Percentiles rank a stretch among this genome's conserved stretches.
Evolutionary conservation across 2,888 invertebrate species (phyloP).

Genomic region (Tachina grossa): DNA sequence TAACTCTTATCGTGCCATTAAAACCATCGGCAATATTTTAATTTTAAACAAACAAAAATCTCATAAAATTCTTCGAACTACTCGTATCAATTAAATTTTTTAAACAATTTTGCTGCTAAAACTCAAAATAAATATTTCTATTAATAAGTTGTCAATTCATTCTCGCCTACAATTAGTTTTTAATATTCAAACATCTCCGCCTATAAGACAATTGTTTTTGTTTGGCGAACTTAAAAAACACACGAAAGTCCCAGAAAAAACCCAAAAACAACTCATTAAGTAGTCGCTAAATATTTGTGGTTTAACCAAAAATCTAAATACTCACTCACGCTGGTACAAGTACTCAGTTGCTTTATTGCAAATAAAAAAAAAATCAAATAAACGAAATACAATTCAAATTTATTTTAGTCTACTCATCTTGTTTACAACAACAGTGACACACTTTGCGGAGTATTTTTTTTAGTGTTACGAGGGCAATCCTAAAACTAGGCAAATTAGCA

Average conservation of each 20-base stretch:
- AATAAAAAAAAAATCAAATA: constrained; percentile 6
- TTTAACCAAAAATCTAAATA: constrained; percentile 27
- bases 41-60: no score
- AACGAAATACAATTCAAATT: background rate
- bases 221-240: background rate
- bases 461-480: background rate
- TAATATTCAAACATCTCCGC: background rate
- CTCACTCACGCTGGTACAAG: no score
- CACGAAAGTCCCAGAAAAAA: background rate
- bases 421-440: background rate
- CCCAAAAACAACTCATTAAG: constrained; percentile 17
- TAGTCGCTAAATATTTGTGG: constrained; percentile 34
- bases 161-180: background rate
- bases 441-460: background rate
- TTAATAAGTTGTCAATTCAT: background rate
- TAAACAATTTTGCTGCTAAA: background rate
- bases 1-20: no score
- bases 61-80: no score
- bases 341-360: no score
- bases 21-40: no score
- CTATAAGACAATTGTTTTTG: background rate
- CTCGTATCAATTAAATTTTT: no score
- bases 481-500: no score
- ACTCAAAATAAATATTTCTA: background rate
- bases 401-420: constrained; percentile 3